These are phyloP conservation scores for Scaeva pyrastri DNA, from an alignment of 2,888 invertebrate genomes.

Conservation along the genomic window DNA sequence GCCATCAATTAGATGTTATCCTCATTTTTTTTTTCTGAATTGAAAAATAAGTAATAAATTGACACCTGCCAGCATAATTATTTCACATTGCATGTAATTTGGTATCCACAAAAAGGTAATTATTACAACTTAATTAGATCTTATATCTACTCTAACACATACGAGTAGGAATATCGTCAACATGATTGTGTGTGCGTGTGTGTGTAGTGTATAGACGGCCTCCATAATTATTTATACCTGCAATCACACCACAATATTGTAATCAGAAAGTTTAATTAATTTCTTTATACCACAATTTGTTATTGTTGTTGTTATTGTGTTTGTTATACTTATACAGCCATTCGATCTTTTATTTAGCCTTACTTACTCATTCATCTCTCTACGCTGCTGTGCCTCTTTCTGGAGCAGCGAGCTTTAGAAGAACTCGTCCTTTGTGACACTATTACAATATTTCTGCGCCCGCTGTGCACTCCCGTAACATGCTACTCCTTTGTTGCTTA, in stretches of 20 bases:
- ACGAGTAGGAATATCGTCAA: no score
- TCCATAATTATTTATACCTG: not conserved
- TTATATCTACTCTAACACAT: no score
- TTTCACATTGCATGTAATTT: not conserved
- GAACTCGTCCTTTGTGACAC: not conserved
- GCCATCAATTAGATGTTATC: conserved; percentile 19
- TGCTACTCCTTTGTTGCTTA: conserved; percentile 41
- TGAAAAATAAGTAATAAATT: conserved; percentile 15
- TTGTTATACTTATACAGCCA: no score
- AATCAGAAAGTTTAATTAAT: conserved; percentile 25
- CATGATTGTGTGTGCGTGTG: no score
- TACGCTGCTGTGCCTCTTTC: not conserved
- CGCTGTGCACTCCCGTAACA: conserved; percentile 1
- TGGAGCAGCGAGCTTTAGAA: not conserved
- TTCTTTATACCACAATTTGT: conserved; percentile 22
- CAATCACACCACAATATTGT: conserved; percentile 3
- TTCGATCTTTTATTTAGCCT: not conserved
- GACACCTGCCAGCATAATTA: conserved; percentile 22
- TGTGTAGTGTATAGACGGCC: no score
- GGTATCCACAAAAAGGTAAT: conserved; percentile 2
- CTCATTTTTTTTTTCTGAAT: not conserved
- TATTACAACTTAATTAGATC: conserved; percentile 14
- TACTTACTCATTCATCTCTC: not conserved
- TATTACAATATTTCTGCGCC: conserved; percentile 47
- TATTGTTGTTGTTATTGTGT: no score